Evolutionary conservation across 1,140 invertebrate species (phyloP).

Genomic region (Polyergus mexicanus): DNA sequence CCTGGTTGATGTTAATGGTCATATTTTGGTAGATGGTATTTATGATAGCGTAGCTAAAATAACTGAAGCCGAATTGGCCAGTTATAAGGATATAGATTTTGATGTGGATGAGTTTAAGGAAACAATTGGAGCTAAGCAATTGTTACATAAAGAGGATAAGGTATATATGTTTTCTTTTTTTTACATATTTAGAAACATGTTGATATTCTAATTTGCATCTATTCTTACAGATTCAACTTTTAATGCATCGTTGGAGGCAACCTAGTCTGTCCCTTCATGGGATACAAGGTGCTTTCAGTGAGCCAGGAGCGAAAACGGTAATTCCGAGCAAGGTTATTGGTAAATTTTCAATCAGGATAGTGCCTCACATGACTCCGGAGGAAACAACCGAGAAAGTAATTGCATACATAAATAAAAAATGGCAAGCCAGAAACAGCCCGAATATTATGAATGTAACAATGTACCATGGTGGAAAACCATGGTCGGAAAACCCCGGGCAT

Average conservation of each 20-base stretch:
- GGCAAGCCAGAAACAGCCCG: constrained; percentile 91
- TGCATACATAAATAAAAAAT: constrained; percentile 91
- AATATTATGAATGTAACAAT: constrained; percentile 95
- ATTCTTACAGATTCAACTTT: constrained; percentile 87
- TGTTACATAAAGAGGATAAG: constrained; percentile 93
- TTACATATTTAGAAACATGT: constrained; percentile 12
- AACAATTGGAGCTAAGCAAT: constrained; percentile 90
- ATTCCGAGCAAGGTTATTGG: constrained; percentile 98
- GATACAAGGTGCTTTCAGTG: constrained; percentile 97
- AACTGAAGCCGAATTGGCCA: constrained; percentile 91
- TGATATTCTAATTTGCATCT: not conserved
- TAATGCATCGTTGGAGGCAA: constrained; percentile 97
- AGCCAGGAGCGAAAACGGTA: constrained; percentile 97
- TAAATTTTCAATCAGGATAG: constrained; percentile 98
- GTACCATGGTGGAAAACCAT: constrained; percentile 94
- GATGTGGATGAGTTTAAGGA: constrained; percentile 91
- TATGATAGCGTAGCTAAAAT: constrained; percentile 92
- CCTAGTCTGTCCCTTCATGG: constrained; percentile 97
- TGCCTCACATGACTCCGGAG: constrained; percentile 95
- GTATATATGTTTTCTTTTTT: constrained; percentile 72
- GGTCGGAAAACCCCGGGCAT: constrained; percentile 97
- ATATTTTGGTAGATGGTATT: constrained; percentile 93
- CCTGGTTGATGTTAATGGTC: constrained; percentile 94
- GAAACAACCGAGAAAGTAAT: constrained; percentile 92
- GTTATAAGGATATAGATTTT: constrained; percentile 97